phyloP scores from a whole-genome alignment of 1,140 invertebrate genomes.

The Drosophila baimaii region DNA sequence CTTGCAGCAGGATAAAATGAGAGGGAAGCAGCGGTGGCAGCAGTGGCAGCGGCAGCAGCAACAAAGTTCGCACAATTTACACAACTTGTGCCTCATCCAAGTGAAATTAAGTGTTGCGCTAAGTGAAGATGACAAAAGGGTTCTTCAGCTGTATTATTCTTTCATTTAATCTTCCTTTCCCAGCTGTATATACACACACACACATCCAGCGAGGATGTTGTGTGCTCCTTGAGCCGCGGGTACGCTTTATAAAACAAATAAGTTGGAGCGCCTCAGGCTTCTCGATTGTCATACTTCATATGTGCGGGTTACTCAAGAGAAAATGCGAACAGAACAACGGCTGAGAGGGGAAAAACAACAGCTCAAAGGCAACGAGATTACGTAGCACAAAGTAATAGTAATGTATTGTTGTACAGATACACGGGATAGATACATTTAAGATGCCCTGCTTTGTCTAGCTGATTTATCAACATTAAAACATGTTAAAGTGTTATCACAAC shows the following conservation, averaged over 20 bases:
- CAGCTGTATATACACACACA: constrained; percentile 40
- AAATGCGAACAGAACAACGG: constrained; percentile 32
- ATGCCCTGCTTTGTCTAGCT: constrained; percentile 6
- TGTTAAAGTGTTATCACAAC: neutral
- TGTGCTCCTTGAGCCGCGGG: constrained; percentile 62
- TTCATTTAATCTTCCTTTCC: constrained; percentile 73
- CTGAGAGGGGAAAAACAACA: constrained; percentile 11
- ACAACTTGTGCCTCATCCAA: constrained; percentile 77
- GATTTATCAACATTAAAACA: constrained; percentile 8
- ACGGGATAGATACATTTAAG: constrained; percentile 10
- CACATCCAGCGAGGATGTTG: constrained; percentile 10
- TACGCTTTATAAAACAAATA: constrained; percentile 80
- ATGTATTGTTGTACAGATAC: constrained; percentile 1
- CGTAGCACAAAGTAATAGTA: constrained; percentile 33
- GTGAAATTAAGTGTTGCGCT: constrained; percentile 82
- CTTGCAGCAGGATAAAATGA: constrained; percentile 43
- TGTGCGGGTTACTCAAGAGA: constrained; percentile 49
- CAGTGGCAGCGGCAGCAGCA: constrained; percentile 35
- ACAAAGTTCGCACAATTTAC: constrained; percentile 81
- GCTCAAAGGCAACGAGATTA: constrained; percentile 45
- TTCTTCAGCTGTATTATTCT: constrained; percentile 82
- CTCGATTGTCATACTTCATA: constrained; percentile 71
- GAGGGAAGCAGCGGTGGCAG: constrained; percentile 26
- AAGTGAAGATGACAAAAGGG: constrained; percentile 82
- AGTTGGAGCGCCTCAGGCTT: constrained; percentile 65